Percentiles rank a stretch among this genome's conserved stretches.
Conservation (phyloP, 2,113 vertebrate genomes). For the Mesocricetus auratus region DNA sequence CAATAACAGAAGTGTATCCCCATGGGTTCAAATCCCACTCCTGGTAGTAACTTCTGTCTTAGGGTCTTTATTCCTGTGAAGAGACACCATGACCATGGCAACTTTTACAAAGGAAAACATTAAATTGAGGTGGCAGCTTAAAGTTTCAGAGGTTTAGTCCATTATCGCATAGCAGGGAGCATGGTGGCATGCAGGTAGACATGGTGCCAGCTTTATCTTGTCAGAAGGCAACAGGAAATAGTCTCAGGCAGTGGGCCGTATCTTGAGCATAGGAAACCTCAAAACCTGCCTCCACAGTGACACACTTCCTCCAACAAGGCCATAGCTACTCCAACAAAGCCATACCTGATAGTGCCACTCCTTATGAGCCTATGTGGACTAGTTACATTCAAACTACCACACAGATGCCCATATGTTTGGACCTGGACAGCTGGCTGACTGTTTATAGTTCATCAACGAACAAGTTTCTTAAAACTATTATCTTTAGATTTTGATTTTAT, state of each 20-base stretch:
- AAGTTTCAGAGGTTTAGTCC: not conserved
- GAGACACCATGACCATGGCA: not conserved
- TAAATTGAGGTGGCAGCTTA: not conserved
- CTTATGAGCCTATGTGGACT: not conserved
- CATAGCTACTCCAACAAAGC: not conserved
- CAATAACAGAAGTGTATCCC: not conserved
- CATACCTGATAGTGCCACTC: not conserved
- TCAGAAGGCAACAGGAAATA: not conserved
- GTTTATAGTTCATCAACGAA: not conserved
- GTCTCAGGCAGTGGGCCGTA: not conserved
- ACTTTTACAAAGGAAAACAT: not conserved
- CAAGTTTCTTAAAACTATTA: not conserved
- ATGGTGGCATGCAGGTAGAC: not conserved
- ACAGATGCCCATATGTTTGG: not conserved
- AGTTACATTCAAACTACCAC: not conserved
- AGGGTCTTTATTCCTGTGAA: not conserved
- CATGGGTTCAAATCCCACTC: not conserved
- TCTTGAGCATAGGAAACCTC: not conserved
- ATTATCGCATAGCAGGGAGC: not conserved
- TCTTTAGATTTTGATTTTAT: constrained; percentile 45
- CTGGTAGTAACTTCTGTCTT: not conserved
- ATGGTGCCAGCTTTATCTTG: not conserved
- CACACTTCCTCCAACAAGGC: not conserved
- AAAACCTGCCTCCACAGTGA: not conserved
- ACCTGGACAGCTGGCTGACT: not conserved